Percentiles rank a stretch among this genome's conserved stretches.
Evolutionary conservation across 2,113 vertebrate genomes (phyloP).

Genomic region (Albula glossodonta): DNA sequence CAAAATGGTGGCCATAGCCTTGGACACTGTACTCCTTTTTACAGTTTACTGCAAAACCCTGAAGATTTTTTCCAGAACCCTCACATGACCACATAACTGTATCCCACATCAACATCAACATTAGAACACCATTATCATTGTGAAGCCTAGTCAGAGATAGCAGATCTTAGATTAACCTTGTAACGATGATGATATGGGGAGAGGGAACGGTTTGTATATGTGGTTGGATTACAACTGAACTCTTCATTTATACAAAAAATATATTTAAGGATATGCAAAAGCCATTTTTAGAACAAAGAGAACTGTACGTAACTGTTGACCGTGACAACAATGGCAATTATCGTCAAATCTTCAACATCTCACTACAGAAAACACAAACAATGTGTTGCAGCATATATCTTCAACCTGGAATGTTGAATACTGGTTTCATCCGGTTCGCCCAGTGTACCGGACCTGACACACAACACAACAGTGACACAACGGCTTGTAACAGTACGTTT

Average conservation of each 20-base stretch:
- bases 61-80: slow-evolving; percentile 8
- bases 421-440: not conserved
- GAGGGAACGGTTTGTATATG: slow-evolving; percentile 44
- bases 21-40: not conserved
- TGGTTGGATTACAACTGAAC: slow-evolving; percentile 50
- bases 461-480: slow-evolving; percentile 45
- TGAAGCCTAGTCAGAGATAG: slow-evolving; percentile 21
- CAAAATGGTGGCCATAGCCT: not conserved
- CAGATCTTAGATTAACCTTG: slow-evolving; percentile 3
- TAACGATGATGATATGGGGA: slow-evolving; percentile 37
- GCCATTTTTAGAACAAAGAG: slow-evolving; percentile 2
- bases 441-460: slow-evolving; percentile 60
- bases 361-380: not conserved
- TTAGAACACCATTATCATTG: slow-evolving; percentile 2
- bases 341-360: not conserved
- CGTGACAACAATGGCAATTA: not conserved
- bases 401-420: slow-evolving; percentile 3
- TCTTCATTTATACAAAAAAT: slow-evolving; percentile 45
- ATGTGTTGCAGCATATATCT: not conserved
- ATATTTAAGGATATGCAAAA: slow-evolving; percentile 13
- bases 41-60: not conserved
- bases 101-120: slow-evolving; percentile 9
- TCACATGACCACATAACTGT: not conserved
- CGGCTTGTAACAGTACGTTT: slow-evolving; percentile 50
- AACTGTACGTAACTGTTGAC: not conserved